Base-by-base conservation (phyloP, 1,140 invertebrate species). In the Conus ventricosus region DNA sequence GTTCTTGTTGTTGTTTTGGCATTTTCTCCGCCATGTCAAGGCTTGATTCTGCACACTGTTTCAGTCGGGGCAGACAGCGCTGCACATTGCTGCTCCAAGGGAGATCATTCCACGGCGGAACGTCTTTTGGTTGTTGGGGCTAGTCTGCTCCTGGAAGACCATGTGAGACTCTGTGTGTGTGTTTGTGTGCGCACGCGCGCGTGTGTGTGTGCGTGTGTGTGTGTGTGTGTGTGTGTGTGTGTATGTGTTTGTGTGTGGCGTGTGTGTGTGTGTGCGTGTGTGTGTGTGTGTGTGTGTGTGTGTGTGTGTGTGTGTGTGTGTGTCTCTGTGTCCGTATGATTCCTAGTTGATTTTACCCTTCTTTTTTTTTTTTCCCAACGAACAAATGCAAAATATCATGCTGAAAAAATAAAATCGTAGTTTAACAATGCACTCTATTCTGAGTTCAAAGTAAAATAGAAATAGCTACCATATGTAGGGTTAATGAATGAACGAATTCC, bases 21-120 rank as follows among this genome's bases (percentile, higher is more conserved):
- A 15, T 60, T 60, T 60, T 39, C 39, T 39, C 39, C 3, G 39
- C 39, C 39, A 39, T 39, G 39, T 39, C 39, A 39, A 39, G 39
- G 39, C 39, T 1, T 39, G 39, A 39, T 3, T 3, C 39, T 60
- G 57, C 57, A 60, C 57, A 15, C 0, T 60, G 57, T 60, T 60
- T 8, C 85, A 87, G 85, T 25, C 54, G 0, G 85, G 85, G 23
- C 85, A 80, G 51, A 87, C 85, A 25, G 71, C 85, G 10, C 54
- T 87, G 51, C 85, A 87, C 17, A n/a, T 87, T 10, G 85, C 85
- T 15, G 85, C 85, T 20, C 54, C 67, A 87, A 87, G 53, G 85
- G 85, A 27, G 85, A 87, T 27, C 27, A 78, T 4, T 5, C 85
- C 5, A 87, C 71, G 17, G 71, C 85, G 17, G 85, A 87, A 53